phyloP scores from a whole-genome alignment of 2,888 invertebrate genomes.

The Cheilosia scutellata region DNA sequence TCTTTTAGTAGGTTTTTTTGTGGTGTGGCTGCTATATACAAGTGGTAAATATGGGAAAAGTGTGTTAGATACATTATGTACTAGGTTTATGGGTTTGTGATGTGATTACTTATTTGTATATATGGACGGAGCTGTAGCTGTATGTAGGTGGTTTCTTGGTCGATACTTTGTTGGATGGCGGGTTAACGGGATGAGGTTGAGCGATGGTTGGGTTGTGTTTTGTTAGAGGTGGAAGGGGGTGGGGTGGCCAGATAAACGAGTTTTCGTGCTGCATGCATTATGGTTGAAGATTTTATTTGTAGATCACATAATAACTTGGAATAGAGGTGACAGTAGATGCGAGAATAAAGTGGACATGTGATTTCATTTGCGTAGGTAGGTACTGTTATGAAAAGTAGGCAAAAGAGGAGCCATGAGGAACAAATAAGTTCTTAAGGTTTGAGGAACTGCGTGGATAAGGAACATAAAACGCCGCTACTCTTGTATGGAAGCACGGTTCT shows the following conservation, averaged over 20 bases:
- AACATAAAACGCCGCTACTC: no score
- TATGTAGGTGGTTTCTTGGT: conserved; percentile 66
- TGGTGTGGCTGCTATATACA: conserved; percentile 50
- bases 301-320: conserved; percentile 73
- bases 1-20: conserved; percentile 39
- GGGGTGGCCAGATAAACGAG: conserved; percentile 73
- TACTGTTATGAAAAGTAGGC: not conserved
- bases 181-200: conserved; percentile 41
- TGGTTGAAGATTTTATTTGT: conserved; percentile 73
- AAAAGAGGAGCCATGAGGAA: conserved; percentile 1
- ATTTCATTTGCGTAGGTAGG: not conserved
- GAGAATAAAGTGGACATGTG: conserved; percentile 58
- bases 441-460: no score
- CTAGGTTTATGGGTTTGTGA: conserved; percentile 74
- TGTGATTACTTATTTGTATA: conserved; percentile 71
- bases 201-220: conserved; percentile 40
- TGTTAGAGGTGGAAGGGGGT: conserved; percentile 30
- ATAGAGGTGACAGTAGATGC: conserved; percentile 69
- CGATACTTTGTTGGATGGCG: conserved; percentile 54
- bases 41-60: conserved; percentile 56
- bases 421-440: not conserved
- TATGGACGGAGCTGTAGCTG: conserved; percentile 57
- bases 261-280: conserved; percentile 74
- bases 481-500: no score
- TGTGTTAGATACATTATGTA: conserved; percentile 75